Evolutionary conservation across 2,888 invertebrate species (phyloP), one percentile per base, ranked within the genome.

Genomic region (Nomada hirtipes): DNA sequence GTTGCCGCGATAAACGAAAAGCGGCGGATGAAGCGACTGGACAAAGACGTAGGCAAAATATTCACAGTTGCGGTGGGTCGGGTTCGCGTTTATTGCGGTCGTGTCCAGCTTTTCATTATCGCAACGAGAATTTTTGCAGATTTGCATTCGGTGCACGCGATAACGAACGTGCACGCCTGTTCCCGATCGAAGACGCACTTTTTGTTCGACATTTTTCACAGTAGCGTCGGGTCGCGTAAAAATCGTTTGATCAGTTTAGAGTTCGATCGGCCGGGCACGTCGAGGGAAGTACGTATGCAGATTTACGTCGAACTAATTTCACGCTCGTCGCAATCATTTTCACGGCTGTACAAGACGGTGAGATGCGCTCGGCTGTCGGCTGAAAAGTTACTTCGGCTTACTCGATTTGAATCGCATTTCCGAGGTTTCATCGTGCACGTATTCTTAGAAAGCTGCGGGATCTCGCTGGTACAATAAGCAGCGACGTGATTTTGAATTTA

Each of bases 81-180:
- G 4, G 42, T 18, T 15, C 29, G n/a, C 18, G n/a, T 47, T 10
- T 47, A 26, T 10, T 26, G 18, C 9, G 57, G 9, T 4, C 18
- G 50, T 44, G 42, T 9, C 29, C 18, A 10, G 13, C 44, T 73
- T 77, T 77, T 77, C 53, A 74, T 77, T 77, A 65, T 74, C 18
- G 74, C 42, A 53, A 74, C 73, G 44, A 65, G 74, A 44, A 77
- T 73, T 77, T 77, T 73, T 72, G 65, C 36, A 59, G 44, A 77
- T 77, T 77, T 73, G 29, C 77, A 77, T 60, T 0, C 52, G n/a
- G 47, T 9, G 36, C 50, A 4, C 26, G 36, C 44, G 36, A 42
- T 29, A 69, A 57, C 36, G 72, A 20, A 59, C 57, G 57, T 59
- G 50, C 50, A n/a, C 13, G 3, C 23, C 50, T 26, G 4, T 29